Conservation (phyloP, 2,113 vertebrate species). For the Vicugna pacos region DNA sequence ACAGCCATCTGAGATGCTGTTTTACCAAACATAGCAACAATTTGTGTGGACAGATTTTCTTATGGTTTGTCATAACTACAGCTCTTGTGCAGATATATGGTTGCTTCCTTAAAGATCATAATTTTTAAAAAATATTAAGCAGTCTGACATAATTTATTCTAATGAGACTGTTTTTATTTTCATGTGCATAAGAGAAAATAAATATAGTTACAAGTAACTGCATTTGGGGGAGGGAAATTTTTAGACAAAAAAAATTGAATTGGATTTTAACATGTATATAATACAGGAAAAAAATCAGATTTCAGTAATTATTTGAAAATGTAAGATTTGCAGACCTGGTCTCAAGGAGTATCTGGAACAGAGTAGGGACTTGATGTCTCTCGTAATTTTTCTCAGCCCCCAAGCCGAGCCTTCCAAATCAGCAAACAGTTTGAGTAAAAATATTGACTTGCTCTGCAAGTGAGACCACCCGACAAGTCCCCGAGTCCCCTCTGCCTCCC, state of each 20-base stretch:
- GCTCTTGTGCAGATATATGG: not conserved
- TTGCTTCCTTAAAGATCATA: constrained; percentile 28
- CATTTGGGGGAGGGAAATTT: not conserved
- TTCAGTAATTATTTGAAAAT: constrained; percentile 1
- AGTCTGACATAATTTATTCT: not conserved
- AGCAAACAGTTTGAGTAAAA: not conserved
- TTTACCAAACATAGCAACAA: constrained; percentile 11
- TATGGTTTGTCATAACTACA: not conserved
- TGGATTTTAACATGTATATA: not conserved
- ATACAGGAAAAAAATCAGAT: not conserved
- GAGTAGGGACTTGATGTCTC: not conserved
- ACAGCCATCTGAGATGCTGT: not conserved
- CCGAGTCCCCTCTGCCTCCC: not conserved
- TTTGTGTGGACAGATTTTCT: not conserved
- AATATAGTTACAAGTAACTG: not conserved
- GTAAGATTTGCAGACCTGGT: not conserved
- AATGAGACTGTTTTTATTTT: not conserved
- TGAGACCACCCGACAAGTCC: fast-evolving
- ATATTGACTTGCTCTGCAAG: not conserved
- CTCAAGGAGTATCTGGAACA: not conserved
- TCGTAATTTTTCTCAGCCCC: not conserved
- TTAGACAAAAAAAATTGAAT: not conserved
- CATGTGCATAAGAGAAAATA: not conserved
- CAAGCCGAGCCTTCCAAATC: not conserved
- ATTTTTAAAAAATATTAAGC: not conserved